Conservation (phyloP, 92 coral and sea anemone species). For the Blastomussa wellsi region DNA sequence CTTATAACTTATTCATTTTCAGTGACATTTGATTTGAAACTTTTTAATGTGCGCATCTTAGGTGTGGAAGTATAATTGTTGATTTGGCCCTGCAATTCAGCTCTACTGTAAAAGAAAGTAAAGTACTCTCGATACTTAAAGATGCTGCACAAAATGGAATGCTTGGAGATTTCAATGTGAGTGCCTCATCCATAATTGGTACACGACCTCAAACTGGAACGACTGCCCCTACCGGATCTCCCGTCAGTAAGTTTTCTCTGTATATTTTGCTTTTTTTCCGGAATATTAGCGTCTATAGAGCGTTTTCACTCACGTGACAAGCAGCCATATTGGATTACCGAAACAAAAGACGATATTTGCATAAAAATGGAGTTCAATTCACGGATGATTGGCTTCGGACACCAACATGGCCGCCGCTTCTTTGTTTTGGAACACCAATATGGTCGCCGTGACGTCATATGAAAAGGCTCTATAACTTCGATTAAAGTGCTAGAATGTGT, state of each 20-base stretch:
- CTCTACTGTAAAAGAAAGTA: not conserved
- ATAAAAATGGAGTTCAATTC: too few species aligned
- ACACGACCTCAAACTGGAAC: not conserved
- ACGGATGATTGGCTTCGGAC: too few species aligned
- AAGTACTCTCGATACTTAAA: not conserved
- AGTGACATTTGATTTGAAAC: too few species aligned
- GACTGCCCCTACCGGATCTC: not conserved
- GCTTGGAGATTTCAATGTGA: not conserved
- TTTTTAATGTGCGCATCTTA: not conserved
- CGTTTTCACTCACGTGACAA: not conserved
- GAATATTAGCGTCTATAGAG: not conserved
- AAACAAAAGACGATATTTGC: too few species aligned
- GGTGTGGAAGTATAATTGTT: not conserved
- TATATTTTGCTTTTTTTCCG: too few species aligned
- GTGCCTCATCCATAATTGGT: not conserved
- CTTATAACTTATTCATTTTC: not conserved
- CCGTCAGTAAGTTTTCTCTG: not conserved
- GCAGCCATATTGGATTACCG: too few species aligned
- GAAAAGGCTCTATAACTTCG: too few species aligned
- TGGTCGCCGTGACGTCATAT: too few species aligned
- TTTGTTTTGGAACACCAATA: too few species aligned
- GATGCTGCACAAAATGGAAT: not conserved
- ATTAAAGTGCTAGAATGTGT: too few species aligned
- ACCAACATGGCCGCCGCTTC: too few species aligned
- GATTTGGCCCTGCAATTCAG: not conserved